Conservation (phyloP, 2,888 invertebrate species). For the Pemphredon lugubris region DNA sequence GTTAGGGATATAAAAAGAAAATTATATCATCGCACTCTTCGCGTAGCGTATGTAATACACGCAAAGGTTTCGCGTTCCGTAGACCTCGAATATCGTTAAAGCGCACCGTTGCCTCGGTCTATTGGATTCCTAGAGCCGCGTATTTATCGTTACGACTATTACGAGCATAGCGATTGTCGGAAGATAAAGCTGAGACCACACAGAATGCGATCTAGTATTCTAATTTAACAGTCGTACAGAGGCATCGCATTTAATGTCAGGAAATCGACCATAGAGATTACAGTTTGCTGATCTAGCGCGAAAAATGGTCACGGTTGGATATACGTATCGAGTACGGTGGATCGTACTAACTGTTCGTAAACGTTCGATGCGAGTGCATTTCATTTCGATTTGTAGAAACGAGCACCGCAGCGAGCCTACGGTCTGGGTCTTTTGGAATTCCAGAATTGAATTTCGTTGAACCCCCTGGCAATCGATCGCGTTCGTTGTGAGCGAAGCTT, state of each 20-base stretch:
- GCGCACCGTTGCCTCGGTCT: conserved; percentile 13
- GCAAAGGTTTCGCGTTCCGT: conserved; percentile 26
- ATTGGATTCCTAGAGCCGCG: conserved; percentile 19
- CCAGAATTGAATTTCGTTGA: no score
- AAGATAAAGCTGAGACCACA: conserved; percentile 45
- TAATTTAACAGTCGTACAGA: conserved; percentile 14
- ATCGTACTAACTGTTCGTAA: no score
- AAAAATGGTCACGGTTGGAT: no score
- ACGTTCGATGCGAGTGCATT: no score
- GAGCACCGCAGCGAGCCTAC: no score
- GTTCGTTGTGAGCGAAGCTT: not conserved
- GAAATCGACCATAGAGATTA: not conserved
- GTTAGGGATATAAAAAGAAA: no score
- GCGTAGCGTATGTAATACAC: not conserved
- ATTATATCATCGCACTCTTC: not conserved
- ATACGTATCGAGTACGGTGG: no score
- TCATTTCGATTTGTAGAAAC: no score
- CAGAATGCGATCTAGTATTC: conserved; percentile 21
- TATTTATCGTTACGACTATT: conserved; percentile 45
- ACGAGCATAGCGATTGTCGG: conserved; percentile 37
- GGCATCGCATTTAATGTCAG: conserved; percentile 27
- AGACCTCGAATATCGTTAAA: conserved; percentile 38
- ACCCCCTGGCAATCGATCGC: not conserved
- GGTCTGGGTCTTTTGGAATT: no score
- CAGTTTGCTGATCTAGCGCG: not conserved